Evolutionary conservation across 1,140 invertebrate genomes (phyloP), one percentile per base, ranked within the genome.

Genomic region (Pseudomyrmex sp.): DNA sequence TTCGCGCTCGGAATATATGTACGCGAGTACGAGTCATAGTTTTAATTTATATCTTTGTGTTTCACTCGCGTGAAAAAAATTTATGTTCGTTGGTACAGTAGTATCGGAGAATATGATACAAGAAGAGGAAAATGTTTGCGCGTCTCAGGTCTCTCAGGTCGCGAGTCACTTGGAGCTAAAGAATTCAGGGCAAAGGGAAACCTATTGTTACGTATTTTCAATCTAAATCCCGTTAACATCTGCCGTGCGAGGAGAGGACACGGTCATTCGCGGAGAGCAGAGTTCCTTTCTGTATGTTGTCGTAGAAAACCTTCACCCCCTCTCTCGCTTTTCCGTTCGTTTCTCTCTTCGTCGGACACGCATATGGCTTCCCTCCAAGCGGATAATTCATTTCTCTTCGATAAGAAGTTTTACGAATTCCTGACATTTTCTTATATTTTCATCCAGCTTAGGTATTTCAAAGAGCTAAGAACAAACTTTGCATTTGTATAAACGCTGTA

Each of bases 201-300:
- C 1, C 70, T 72, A 50, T 66, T 62, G 54, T 65, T 75, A 15
- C 44, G 52, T 79, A 62, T 84, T 87, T 79, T 63, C 69, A 69
- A 46, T 58, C 74, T 75, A 80, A 58, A 87, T 84, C 62, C 82
- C 77, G 86, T 87, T 83, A 88, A 85, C 77, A 83, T 87, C 88
- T 89, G 89, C 61, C 73, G 76, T 7, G 35, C 7, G 35, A 35
- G 5, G 35, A 35, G 35, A 59, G 59, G 76, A 84, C 85, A 88
- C 83, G 54, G 74, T 18, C 85, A 66, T 77, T 84, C 83, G 23
- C 73, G 69, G 80, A 72, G 35, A 35, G 35, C 35, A 35, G 35
- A 72, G 69, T 82, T 74, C 68, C 76, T 50, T 66, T 20, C 62
- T 69, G 61, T 63, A 85, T 83, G 87, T 84, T 83, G 75, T 79